These are phyloP conservation scores for Cheumatopsyche charites DNA, from an alignment of 1,140 invertebrate species.

Conservation along the genomic window DNA sequence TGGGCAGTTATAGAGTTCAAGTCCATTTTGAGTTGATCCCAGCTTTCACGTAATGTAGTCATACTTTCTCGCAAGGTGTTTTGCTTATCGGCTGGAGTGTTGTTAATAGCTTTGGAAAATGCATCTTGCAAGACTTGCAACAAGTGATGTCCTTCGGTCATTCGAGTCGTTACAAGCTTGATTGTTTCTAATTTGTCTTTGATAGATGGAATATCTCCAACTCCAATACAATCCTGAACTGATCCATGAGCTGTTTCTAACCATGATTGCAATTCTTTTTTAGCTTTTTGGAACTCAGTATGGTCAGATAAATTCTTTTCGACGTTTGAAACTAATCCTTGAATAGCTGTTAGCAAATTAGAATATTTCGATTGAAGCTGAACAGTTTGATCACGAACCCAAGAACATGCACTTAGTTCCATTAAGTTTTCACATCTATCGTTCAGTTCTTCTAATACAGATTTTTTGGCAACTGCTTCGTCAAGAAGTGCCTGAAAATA, in stretches of 20 bases:
- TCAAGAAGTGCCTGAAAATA: slow-evolving; percentile 66
- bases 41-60: slow-evolving; percentile 75
- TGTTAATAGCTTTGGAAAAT: slow-evolving; percentile 83
- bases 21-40: slow-evolving; percentile 83
- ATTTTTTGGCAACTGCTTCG: slow-evolving; percentile 79
- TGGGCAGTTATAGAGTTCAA: slow-evolving; percentile 78
- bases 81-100: slow-evolving; percentile 79
- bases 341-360: slow-evolving; percentile 74
- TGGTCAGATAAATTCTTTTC: slow-evolving; percentile 90
- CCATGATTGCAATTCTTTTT: slow-evolving; percentile 83
- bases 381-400: slow-evolving; percentile 84
- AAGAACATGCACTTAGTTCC: slow-evolving; percentile 81
- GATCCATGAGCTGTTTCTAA: slow-evolving; percentile 76
- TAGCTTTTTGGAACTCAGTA: slow-evolving; percentile 85
- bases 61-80: slow-evolving; percentile 77
- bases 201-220: slow-evolving; percentile 77
- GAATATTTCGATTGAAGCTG: slow-evolving; percentile 82
- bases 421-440: slow-evolving; percentile 86
- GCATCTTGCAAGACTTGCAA: slow-evolving; percentile 79
- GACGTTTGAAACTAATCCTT: slow-evolving; percentile 79
- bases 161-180: slow-evolving; percentile 71
- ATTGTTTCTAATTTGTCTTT: slow-evolving; percentile 85
- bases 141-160: slow-evolving; percentile 87
- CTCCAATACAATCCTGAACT: slow-evolving; percentile 80
- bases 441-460: slow-evolving; percentile 80